Conservation (phyloP, 2,797 vertebrate species). For the Neosilurus hyrtlii region DNA sequence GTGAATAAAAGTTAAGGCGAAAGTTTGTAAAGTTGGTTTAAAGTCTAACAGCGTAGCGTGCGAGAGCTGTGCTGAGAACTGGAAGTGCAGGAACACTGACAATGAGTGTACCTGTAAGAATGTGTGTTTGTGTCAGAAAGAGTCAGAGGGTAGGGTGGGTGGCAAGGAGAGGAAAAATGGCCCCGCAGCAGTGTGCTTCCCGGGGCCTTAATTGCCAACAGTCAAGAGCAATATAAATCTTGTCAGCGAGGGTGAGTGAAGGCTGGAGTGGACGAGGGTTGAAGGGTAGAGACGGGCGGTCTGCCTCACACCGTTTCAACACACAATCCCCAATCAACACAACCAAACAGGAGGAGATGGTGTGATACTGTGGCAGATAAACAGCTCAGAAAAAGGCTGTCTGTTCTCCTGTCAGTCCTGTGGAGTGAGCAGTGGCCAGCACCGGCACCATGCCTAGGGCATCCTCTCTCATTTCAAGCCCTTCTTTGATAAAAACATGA, state of each 20-base stretch:
- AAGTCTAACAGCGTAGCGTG: neutral
- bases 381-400: slow-evolving; percentile 32
- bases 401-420: slow-evolving; percentile 31
- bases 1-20: neutral
- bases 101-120: neutral
- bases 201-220: slow-evolving; percentile 36
- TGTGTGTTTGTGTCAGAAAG: slow-evolving; percentile 27
- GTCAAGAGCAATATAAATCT: slow-evolving; percentile 49
- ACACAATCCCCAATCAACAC: slow-evolving; percentile 26
- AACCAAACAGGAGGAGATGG: neutral
- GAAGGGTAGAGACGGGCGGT: slow-evolving; percentile 45
- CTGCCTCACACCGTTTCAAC: slow-evolving; percentile 32
- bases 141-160: slow-evolving; percentile 3
- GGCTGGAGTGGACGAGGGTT: slow-evolving; percentile 46
- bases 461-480: slow-evolving; percentile 3
- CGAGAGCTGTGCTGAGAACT: neutral
- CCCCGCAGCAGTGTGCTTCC: slow-evolving; percentile 4
- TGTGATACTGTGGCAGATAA: slow-evolving; percentile 17
- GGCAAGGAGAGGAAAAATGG: slow-evolving; percentile 2
- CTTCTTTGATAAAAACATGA: slow-evolving; percentile 13
- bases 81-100: slow-evolving; percentile 3
- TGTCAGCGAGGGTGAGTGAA: slow-evolving; percentile 46
- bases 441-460: neutral
- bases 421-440: slow-evolving; percentile 5
- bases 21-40: neutral